phyloP scores from a whole-genome alignment of 2,113 vertebrate genomes.

The Orientallactaga bullata region DNA sequence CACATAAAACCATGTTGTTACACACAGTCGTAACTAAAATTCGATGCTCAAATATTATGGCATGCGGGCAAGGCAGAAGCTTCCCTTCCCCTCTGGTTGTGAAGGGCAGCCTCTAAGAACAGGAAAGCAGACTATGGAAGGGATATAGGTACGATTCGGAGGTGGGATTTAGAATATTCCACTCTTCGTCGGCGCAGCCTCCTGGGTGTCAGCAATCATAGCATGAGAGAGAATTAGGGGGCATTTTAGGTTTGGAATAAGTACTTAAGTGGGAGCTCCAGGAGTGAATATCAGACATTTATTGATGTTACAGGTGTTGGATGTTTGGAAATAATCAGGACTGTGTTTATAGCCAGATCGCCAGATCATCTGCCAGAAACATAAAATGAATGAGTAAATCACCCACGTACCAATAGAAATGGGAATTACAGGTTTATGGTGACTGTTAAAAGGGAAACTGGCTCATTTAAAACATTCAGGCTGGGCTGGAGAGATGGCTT shows the following conservation, averaged over 20 bases:
- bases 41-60: neutral
- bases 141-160: neutral
- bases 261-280: neutral
- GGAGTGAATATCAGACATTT: conserved; percentile 18
- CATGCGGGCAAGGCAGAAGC: neutral
- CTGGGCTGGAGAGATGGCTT: too few relatives aligned
- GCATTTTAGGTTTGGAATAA: neutral
- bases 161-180: neutral
- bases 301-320: conserved; percentile 6
- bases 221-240: too few relatives aligned
- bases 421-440: neutral
- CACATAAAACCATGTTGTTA: neutral
- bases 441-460: conserved; percentile 13
- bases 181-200: too few relatives aligned
- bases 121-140: neutral
- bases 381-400: neutral
- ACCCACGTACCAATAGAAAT: conserved; percentile 9
- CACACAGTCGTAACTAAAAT: neutral
- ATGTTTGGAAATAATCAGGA: conserved; percentile 47
- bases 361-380: conserved; percentile 44
- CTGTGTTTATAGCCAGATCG: conserved; percentile 18
- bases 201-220: neutral
- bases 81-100: neutral
- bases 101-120: conserved; percentile 4
- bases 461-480: conserved; percentile 10